Evolutionary conservation across 2,888 invertebrate species (phyloP), one percentile per base, ranked within the genome.

Genomic region (Tuberolachnus salignus): DNA sequence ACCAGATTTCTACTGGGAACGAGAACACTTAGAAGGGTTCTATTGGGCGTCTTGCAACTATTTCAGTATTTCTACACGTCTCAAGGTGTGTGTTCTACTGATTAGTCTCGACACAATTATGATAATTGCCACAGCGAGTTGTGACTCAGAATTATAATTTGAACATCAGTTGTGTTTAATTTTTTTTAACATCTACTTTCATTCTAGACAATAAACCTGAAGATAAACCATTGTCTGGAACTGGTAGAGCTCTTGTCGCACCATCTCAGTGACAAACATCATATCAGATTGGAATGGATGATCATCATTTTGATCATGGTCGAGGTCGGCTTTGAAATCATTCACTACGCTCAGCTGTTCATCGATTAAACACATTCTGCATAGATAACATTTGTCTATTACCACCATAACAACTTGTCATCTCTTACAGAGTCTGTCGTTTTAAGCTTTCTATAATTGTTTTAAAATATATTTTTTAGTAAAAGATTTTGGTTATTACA

Each of bases 1-100:
- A 0, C 97, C 98, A 0, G 98, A 98, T 87, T 97, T 97, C 87
- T 98, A 98, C 86, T 98, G 98, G 98, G 98, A 98, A 84, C 90
- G 95, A 74, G 95, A 97, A 83, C 89, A 93, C 75, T 87, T 98
- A 46, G 98, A 98, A 87, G 87, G 87, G 0, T 87, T 98, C 9
- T 98, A 97, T 86, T 89, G 91, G 80, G 90, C 92, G 84, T 92
- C 93, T 0, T 92, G 92, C 82, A 89, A 90, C 1, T 94, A 97
- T 86, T 94, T 97, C 84, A 92, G 91, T 82, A 94, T 97, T 81
- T 87, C 91, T 0, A 90, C 94, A 83, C 88, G 98, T 82, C 96
- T 96, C 11, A 91, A 89, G 87, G 94, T 94, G 84, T 85, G 14
- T 42, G 16, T 34, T 34, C 34, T 4, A 34, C 6, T 6, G 34